phyloP scores from a whole-genome alignment of 2,797 vertebrate genomes.

The Varecia variegata region DNA sequence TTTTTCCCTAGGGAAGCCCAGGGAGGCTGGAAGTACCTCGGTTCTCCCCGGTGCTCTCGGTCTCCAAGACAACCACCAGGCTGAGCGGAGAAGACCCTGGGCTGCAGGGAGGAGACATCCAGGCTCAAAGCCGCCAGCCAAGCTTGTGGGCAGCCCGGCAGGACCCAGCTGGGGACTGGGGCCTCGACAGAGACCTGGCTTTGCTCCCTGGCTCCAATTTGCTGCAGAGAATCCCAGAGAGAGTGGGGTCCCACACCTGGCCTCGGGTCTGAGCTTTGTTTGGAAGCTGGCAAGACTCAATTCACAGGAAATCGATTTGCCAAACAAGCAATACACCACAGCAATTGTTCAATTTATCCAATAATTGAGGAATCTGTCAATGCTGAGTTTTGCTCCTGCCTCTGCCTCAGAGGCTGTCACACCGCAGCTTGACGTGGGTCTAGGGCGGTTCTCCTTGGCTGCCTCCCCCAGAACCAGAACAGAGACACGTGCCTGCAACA shows the following conservation, averaged over 20 bases:
- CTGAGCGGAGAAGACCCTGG: not conserved
- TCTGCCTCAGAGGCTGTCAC: not conserved
- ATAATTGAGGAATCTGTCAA: not conserved
- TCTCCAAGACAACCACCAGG: constrained; percentile 48
- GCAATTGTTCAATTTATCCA: not conserved
- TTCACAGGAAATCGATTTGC: not conserved
- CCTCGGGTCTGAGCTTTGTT: not conserved
- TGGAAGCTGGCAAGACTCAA: not conserved
- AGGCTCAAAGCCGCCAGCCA: not conserved
- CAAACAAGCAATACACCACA: not conserved
- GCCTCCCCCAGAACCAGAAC: not conserved
- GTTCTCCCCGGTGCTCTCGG: not conserved
- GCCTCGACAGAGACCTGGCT: not conserved
- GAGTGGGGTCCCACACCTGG: not conserved
- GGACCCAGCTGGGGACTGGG: not conserved
- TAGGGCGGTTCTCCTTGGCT: not conserved
- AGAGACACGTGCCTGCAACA: not conserved
- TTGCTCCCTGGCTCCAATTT: not conserved
- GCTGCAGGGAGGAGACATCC: not conserved
- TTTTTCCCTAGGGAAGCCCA: not conserved
- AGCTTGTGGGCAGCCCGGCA: not conserved
- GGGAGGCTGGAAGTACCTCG: not conserved
- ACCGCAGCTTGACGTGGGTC: not conserved
- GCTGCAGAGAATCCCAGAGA: not conserved
- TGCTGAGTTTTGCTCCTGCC: no score